These are phyloP conservation scores for Apostichopus japonicus DNA, from an alignment of 35 echinoderm and acorn worm genomes.

Conservation along the genomic window DNA sequence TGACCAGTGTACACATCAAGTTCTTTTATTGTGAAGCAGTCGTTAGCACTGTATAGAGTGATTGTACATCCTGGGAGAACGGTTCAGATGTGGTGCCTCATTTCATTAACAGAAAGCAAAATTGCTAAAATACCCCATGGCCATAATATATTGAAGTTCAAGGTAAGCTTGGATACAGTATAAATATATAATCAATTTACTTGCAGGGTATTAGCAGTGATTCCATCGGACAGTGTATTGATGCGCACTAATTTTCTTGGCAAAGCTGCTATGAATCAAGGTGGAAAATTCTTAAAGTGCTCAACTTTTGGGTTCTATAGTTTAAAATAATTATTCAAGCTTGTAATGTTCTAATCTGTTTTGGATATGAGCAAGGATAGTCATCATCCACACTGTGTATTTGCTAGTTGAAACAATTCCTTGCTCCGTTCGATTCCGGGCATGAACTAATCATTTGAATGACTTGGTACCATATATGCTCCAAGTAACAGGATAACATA, in stretches of 20 bases:
- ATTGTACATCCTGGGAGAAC: neutral
- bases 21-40: neutral
- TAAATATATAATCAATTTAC: neutral
- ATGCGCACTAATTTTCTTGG: neutral
- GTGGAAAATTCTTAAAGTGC: neutral
- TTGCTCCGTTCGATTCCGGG: too few species aligned
- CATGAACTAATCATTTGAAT: too few species aligned
- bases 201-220: neutral
- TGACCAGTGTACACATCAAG: too few species aligned
- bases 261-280: neutral
- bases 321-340: neutral
- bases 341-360: neutral
- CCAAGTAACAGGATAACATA: too few species aligned
- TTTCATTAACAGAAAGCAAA: constrained; percentile 1
- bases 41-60: neutral
- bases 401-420: too few species aligned
- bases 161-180: neutral
- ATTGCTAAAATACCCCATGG: neutral
- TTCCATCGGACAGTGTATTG: neutral
- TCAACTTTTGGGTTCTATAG: neutral
- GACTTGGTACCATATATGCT: too few species aligned
- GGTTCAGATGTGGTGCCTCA: neutral
- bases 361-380: neutral
- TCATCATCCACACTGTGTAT: too few species aligned
- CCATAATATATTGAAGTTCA: neutral